Conservation (phyloP, 2,888 invertebrate species). For the Oscheius onirici region DNA sequence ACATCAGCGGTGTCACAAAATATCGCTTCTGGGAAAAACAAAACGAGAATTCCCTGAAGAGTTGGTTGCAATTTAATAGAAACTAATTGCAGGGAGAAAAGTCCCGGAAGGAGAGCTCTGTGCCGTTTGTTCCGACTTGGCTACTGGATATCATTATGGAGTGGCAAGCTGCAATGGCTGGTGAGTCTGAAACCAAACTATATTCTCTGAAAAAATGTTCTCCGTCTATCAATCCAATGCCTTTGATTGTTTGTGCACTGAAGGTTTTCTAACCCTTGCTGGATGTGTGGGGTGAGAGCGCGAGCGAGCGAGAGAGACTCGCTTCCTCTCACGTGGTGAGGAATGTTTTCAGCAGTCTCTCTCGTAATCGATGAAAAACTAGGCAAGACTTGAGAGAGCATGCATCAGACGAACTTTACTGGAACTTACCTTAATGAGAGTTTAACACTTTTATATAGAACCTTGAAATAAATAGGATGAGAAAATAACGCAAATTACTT, state of each 20-base stretch:
- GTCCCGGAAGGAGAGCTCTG: constrained; percentile 68
- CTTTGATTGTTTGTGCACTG: constrained; percentile 34
- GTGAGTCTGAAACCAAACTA: constrained; percentile 44
- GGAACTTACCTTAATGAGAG: too few relatives aligned
- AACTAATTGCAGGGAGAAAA: constrained; percentile 53
- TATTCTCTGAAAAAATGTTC: not conserved
- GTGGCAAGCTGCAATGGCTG: constrained; percentile 71
- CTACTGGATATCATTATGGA: constrained; percentile 68
- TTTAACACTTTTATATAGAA: too few relatives aligned
- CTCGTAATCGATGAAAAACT: constrained; percentile 12
- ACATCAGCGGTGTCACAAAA: not conserved
- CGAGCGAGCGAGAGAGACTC: constrained; percentile 19
- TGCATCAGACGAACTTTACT: too few relatives aligned
- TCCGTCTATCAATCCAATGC: not conserved
- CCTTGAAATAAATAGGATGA: too few relatives aligned
- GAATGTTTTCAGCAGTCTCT: constrained; percentile 19
- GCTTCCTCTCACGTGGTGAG: constrained; percentile 27
- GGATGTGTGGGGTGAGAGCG: constrained; percentile 29
- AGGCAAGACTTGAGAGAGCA: not conserved
- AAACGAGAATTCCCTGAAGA: not conserved
- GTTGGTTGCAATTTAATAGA: too few relatives aligned
- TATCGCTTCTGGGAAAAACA: not conserved
- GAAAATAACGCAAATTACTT: too few relatives aligned
- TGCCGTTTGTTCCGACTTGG: constrained; percentile 70
- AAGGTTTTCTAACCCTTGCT: constrained; percentile 32